phyloP scores from a whole-genome alignment of 2,797 vertebrate genomes.

The Siniperca undulata region DNA sequence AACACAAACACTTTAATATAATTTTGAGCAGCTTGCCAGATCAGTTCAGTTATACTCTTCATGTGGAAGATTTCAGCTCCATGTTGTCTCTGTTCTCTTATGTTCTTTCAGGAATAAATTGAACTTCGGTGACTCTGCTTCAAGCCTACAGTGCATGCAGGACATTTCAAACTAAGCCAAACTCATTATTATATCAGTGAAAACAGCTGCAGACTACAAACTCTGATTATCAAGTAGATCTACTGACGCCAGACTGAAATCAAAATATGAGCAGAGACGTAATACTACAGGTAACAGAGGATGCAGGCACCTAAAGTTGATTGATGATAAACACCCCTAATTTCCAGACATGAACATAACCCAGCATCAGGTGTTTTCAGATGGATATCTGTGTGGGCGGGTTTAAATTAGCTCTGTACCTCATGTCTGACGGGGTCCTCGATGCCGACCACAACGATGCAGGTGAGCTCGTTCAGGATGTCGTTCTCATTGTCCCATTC shows the following conservation, averaged over 20 bases:
- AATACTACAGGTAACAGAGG: neutral
- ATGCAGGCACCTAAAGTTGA: neutral
- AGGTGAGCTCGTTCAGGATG: constrained; percentile 92
- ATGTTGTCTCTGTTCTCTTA: neutral
- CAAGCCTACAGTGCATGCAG: neutral
- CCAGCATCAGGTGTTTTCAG: neutral
- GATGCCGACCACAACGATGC: constrained; percentile 94
- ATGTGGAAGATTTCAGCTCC: neutral
- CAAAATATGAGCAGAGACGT: neutral
- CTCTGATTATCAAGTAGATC: too few species aligned
- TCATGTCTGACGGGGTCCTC: constrained; percentile 97
- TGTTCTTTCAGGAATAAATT: constrained; percentile 8
- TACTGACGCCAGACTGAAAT: neutral
- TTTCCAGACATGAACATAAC: neutral
- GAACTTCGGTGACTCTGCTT: neutral
- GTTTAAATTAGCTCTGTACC: constrained; percentile 78
- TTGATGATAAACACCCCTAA: neutral
- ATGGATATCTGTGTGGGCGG: too few species aligned
- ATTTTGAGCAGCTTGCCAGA: constrained; percentile 14
- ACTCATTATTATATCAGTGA: neutral
- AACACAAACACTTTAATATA: neutral
- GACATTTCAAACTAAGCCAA: neutral
- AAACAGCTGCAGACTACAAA: too few species aligned
- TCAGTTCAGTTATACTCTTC: neutral
- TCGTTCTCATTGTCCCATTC: constrained; percentile 93